Base-by-base conservation (phyloP, 2,888 invertebrate species). In the Eremobia ochroleuca region DNA sequence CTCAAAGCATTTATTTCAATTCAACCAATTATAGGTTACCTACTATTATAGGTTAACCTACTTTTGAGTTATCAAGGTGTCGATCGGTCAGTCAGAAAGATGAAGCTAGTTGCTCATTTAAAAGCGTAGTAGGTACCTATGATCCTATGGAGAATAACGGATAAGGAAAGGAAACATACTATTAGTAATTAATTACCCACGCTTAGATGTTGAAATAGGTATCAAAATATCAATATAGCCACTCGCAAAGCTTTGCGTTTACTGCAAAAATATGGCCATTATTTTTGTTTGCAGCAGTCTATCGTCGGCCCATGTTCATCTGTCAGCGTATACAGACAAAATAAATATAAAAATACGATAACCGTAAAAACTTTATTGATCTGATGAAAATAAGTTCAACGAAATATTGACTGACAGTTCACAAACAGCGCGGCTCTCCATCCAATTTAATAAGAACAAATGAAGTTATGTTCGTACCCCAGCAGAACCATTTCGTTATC, bases 391-490 rank as follows among this genome's bases (percentile, higher is more conserved):
- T 76, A 82, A 61, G 68, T 61, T 67, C 46, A 49, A 72, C 46
- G 34, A 76, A 73, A 83, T 76, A 79, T 78, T 70, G 49, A 43
- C 65, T 31, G 52, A 65, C 77, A 73, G 58, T 77, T 77, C 67
- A 73, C 72, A 72, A 78, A 66, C 65, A 64, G 43, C 71, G 65
- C 61, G 66, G 73, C 62, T 73, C 73, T 31, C 62, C 75, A 67
- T 81, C 64, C 81, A 89, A 87, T 87, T 83, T 85, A 85, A 82
- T 82, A 89, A 82, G 77, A 89, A 81, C 85, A 87, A 89, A 85
- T 81, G 79, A 76, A 79, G 79, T 82, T 82, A 84, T 87, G 77
- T 82, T 80, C 71, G 78, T 67, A 62, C 62, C 40, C 43, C 71
- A 73, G 73, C 76, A 64, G 74, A 81, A 74, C 84, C 83, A 86